Evolutionary conservation across 53 echinoderm and acorn worm genomes (phyloP), one percentile per base, ranked within the genome.

Genomic region (Glandiceps talaboti): DNA sequence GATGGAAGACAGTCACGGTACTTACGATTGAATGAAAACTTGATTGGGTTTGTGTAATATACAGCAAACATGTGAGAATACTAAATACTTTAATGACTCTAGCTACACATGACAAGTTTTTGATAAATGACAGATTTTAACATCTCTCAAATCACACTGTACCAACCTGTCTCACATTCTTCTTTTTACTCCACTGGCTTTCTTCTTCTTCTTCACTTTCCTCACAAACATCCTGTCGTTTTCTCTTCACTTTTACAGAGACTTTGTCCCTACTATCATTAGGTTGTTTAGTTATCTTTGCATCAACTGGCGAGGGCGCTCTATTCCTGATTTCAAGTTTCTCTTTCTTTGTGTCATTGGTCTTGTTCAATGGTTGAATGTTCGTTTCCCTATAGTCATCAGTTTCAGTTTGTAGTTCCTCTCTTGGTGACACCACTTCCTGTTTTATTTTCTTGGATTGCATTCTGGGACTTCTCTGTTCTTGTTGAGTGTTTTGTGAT

Each of bases 241-340:
- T 83, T 76, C 79, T 76, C 72, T 33, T 77, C 31, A 86, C 29
- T n/a, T n/a, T n/a, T n/a, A n/a, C n/a, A n/a, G n/a, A n/a, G n/a
- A n/a, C n/a, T n/a, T n/a, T n/a, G n/a, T n/a, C n/a, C n/a, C n/a
- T n/a, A n/a, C n/a, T n/a, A n/a, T n/a, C n/a, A n/a, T n/a, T n/a
- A n/a, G n/a, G n/a, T n/a, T n/a, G n/a, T n/a, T n/a, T n/a, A 26
- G 30, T 75, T 10, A n/a, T 10, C 27, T 14, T 75, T 75, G 29
- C 29, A 75, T n/a, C 27, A 10, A 6, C 76, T 14, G 10, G 12
- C 29, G 29, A 6, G 1, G 1, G 1, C 6, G 29, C 76, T 28
- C 29, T 28, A 14, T 73, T 14, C 14, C 73, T 26, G 14, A 14
- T 73, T 14, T 14, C 73, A 10, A 14, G 76, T 75, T 10, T 75